Base-by-base conservation (phyloP, 2,888 invertebrate species). In the Orthonevra nobilis region DNA sequence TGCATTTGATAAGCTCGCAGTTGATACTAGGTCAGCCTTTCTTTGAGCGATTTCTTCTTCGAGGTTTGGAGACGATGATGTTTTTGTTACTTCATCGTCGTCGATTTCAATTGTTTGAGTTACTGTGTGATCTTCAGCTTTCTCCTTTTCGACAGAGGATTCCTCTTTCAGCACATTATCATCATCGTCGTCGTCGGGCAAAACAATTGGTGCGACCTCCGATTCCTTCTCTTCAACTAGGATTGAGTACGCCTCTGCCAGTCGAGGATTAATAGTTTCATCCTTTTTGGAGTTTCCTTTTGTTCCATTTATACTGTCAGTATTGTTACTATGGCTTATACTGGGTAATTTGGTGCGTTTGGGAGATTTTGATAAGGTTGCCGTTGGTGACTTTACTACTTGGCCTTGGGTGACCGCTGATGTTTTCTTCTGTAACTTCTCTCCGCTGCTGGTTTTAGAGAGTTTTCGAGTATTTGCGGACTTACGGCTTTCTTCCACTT, bases 401-500 rank as follows among this genome's bases (percentile, higher is more conserved):
- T 72, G 60, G 2, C 40, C 36, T 42, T 46, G 42, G 12, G 28
- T 3, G 4, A 3, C 17, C 12, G 10, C 2, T 4, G 40, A 17
- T 40, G n/a, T 0, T 30, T 73, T 73, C 6, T 70, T 70, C 9
- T 48, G 28, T 30, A 17, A 5, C 7, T 79, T 79, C 0, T 68
- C 79, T 1, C 44, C 44, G 40, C 50, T 30, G 19, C 19, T 68
- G n/a, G 54, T 38, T 20, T 79, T 79, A 3, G 73, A 68, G n/a
- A 79, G 38, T 28, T 79, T 79, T 19, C 73, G 54, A 32, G 20
- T 20, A 10, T 23, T 52, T 3, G 60, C 30, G 5, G 42, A 19
- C 10, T 73, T 79, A 4, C 61, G 68, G 17, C 61, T 69, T 12
- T 81, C 77, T 61, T 90, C 90, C 48, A 91, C 91, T 69, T 93